Percentiles rank a stretch among this genome's conserved stretches.
Conservation (phyloP, 2,113 vertebrate species). For the Recurvirostra avosetta region DNA sequence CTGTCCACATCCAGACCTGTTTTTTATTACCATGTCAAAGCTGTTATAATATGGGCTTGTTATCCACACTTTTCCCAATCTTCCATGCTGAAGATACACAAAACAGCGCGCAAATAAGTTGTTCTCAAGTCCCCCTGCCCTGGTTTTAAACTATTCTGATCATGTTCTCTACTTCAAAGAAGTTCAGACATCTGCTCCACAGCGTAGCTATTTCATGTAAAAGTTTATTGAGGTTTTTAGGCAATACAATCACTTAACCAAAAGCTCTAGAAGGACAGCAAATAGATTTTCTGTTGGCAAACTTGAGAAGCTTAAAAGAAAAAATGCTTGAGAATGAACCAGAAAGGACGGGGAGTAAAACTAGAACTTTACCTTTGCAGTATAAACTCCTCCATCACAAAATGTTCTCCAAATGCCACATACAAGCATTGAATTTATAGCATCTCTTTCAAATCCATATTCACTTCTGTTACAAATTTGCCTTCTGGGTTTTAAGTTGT, state of each 20-base stretch:
- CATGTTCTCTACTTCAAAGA: not conserved
- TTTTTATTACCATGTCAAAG: not conserved
- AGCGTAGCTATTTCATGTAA: not conserved
- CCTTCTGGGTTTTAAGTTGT: not conserved
- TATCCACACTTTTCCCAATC: not conserved
- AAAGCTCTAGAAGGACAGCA: not conserved
- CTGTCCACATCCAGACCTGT: not conserved
- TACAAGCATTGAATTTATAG: not conserved
- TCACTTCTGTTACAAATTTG: not conserved
- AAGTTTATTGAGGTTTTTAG: not conserved
- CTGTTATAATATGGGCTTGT: not conserved
- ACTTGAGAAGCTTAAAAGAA: not conserved
- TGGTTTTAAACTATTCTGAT: not conserved
- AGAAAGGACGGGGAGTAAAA: not conserved
- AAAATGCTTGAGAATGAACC: not conserved
- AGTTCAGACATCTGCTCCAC: not conserved
- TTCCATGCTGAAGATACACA: not conserved
- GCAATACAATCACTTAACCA: not conserved
- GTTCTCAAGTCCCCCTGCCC: not conserved
- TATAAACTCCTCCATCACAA: not conserved
- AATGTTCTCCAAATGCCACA: constrained; percentile 17
- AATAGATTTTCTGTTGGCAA: not conserved
- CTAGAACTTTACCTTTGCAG: not conserved
- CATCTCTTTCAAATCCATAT: constrained; percentile 14
- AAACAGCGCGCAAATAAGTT: not conserved